These are phyloP conservation scores for Lacanobia wlatinum DNA, from an alignment of 2,888 invertebrate genomes.

Conservation along the genomic window DNA sequence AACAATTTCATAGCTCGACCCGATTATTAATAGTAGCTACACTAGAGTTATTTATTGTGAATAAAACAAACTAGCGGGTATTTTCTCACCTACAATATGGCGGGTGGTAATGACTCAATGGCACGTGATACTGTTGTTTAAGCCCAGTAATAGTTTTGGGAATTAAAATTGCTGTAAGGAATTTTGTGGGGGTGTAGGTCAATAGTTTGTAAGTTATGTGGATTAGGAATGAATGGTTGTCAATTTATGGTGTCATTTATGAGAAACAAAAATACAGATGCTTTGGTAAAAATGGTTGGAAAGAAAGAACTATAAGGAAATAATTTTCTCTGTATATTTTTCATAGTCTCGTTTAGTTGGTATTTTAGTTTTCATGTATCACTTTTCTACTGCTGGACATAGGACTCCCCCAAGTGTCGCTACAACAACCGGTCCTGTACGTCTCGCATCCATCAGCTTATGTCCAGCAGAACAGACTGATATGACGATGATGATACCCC, in stretches of 20 bases:
- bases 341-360: too few species aligned
- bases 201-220: constrained; percentile 28
- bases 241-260: neutral
- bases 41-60: constrained; percentile 58
- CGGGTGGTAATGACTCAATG: constrained; percentile 64
- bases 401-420: too few species aligned
- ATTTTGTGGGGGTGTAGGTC: constrained; percentile 11
- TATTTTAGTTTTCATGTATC: too few species aligned
- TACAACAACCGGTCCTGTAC: too few species aligned
- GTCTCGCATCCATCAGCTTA: too few species aligned
- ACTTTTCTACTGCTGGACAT: too few species aligned
- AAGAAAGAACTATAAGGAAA: neutral
- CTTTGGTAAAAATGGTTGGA: neutral
- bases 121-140: constrained; percentile 68
- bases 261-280: neutral
- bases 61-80: constrained; percentile 59
- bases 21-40: constrained; percentile 53
- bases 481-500: too few species aligned
- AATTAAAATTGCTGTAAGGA: constrained; percentile 34
- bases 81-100: constrained; percentile 66
- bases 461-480: too few species aligned
- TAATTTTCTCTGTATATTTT: neutral
- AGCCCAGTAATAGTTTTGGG: constrained; percentile 40
- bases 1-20: constrained; percentile 54
- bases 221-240: neutral